Conservation (phyloP, 2,797 vertebrate species). For the Limnodromus scolopaceus region DNA sequence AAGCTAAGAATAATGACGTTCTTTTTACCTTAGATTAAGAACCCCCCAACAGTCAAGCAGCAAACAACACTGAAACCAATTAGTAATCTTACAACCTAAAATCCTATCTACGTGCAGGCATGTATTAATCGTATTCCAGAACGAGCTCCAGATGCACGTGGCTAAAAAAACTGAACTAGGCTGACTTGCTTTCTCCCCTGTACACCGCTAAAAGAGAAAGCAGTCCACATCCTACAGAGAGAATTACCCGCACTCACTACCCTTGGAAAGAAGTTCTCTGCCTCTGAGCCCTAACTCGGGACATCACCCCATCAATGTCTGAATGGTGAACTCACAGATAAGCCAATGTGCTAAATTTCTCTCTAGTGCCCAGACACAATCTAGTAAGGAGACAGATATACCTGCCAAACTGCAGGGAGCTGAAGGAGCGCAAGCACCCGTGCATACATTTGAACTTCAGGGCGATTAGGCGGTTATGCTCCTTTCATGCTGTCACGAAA, state of each 20-base stretch:
- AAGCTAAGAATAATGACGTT: conserved; percentile 69
- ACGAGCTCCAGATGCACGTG: accelerated
- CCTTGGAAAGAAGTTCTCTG: not conserved
- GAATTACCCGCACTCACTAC: not conserved
- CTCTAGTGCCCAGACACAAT: not conserved
- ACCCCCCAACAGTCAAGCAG: not conserved
- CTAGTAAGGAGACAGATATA: not conserved
- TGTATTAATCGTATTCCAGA: not conserved
- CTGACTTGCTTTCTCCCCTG: not conserved
- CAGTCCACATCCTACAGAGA: accelerated
- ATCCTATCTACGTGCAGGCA: not conserved
- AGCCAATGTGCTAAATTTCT: not conserved
- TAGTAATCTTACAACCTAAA: conserved; percentile 56
- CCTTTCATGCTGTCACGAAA: not conserved
- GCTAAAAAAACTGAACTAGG: not conserved
- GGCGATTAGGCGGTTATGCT: not conserved
- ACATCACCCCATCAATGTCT: not conserved
- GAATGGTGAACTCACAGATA: not conserved
- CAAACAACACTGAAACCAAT: conserved; percentile 67
- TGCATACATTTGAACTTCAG: not conserved
- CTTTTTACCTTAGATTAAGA: conserved; percentile 50
- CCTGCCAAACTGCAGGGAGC: not conserved
- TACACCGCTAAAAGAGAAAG: not conserved
- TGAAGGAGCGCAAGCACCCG: not conserved
- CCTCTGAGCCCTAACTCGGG: not conserved